Evolutionary conservation across 1,140 invertebrate species (phyloP), one percentile per base, ranked within the genome.

Genomic region (Drosophila pallidifrons): DNA sequence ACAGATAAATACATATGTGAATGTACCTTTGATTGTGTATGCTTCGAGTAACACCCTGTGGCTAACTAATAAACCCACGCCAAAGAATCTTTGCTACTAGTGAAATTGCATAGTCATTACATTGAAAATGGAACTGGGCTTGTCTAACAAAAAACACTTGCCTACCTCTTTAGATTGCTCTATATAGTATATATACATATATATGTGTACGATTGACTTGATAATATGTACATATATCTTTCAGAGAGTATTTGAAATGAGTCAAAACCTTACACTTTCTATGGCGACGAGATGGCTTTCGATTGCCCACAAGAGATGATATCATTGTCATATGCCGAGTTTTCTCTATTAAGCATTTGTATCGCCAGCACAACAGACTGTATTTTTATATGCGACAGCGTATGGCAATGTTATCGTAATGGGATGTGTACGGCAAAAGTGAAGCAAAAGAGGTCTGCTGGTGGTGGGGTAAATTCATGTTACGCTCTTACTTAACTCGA

Each of bases 101-200:
- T 55, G 30, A 68, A 70, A 82, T 35, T 58, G 81, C 81, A 38
- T 65, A 76, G 66, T 82, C 81, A 82, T 46, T 15, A 38, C 43
- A 46, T 30, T 57, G 35, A 47, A 55, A 57, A 75, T 51, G 15
- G 30, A 57, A 47, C n/a, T 8, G 7, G 30, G 57, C 43, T 57
- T 35, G 52, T 20, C 30, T 58, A 45, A 55, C 30, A 59, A 15
- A 77, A 28, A 43, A 15, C 7, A 43, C 25, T 61, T 57, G 54
- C 6, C 15, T 49, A 43, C 8, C 11, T 41, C n/a, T 6, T 58
- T 16, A 32, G 16, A 38, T 38, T 38, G 10, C 7, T 38, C 35
- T 41, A 43, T 7, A 1, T 16, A 45, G 35, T 49, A 49, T 15
- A 45, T 55, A 32, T 15, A 10, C 32, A 28, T 46, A 20, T 6